Base-by-base conservation (phyloP, 2,797 vertebrate genomes). In the Gobionotothen gibberifrons region DNA sequence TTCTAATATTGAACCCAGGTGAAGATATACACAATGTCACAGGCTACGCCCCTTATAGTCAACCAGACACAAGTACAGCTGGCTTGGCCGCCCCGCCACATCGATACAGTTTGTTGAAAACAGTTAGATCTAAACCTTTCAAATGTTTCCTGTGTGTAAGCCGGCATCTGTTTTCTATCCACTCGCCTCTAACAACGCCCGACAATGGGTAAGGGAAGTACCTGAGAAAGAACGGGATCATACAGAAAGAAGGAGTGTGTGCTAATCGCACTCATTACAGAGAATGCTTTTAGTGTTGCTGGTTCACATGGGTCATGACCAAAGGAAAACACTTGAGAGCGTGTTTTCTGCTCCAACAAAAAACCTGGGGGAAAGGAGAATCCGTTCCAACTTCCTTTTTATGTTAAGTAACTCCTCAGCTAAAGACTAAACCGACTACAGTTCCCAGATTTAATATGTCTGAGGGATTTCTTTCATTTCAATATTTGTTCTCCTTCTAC, bases 141-240 rank as follows among this genome's bases (percentile, higher is more conserved):
- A 90, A 90, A 87, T 36, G 62, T 61, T 85, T 85, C 83, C 87
- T 87, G 81, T 81, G 78, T 69, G 69, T 74, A 54, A 83, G 72
- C 19, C 65, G n/a, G 81, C 94, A 94, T 93, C 92, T 94, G 93
- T 81, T 93, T 92, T 91, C 75, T 86, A 92, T 94, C 89, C 59
- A 86, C 51, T 78, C 26, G 48, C 69, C 76, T 69, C 63, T 78
- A 84, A 40, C 84, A 87, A 74, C 0, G 22, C 15, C 54, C 17
- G 29, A 72, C 59, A 32, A 1, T 5, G 55, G 47, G 70, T 74
- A 71, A 77, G 64, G 54, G 87, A 83, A 86, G 78, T 82, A 88
- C 83, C 87, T 82, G 84, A 83, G 59, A 54, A 58, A 43, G 64
- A 54, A 29, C 22, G 26, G 42, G 69, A 75, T 71, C 47, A 55